A percentile compares a stretch with the other conserved stretches of the same genome.
Evolutionary conservation across 2,888 invertebrate genomes (phyloP).

Genomic region (Mythimna pallens): DNA sequence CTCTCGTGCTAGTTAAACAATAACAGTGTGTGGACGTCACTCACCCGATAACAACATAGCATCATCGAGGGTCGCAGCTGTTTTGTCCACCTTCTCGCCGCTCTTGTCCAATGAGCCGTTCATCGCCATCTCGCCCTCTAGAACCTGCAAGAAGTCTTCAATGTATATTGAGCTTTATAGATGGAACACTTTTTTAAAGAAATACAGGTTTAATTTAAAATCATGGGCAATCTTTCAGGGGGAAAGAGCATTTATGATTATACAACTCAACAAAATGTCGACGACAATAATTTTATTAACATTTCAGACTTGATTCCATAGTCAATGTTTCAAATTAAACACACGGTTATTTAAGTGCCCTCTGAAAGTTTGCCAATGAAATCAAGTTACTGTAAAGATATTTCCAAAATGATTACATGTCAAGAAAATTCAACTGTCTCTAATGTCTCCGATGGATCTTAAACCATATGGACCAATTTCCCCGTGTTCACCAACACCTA

Average conservation of each 20-base stretch:
- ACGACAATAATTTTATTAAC: not conserved
- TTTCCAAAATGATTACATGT: not conserved
- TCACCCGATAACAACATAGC: slow-evolving; percentile 84
- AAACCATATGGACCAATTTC: not conserved
- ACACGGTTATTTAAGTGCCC: not conserved
- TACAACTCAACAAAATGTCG: not conserved
- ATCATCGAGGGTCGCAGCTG: slow-evolving; percentile 79
- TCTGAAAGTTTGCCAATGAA: not conserved
- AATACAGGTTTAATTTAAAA: not conserved
- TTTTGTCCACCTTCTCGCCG: slow-evolving; percentile 65
- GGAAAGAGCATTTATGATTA: not conserved
- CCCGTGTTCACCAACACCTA: slow-evolving; percentile 10
- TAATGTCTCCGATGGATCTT: not conserved
- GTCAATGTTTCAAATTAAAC: not conserved
- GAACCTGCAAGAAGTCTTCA: slow-evolving; percentile 36
- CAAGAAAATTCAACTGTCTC: not conserved
- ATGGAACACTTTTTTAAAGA: not conserved
- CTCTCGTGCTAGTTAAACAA: slow-evolving; percentile 17
- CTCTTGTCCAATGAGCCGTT: slow-evolving; percentile 69
- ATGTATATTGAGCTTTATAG: not conserved
- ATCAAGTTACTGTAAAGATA: not conserved
- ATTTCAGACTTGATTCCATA: not conserved
- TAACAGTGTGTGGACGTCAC: slow-evolving; percentile 44
- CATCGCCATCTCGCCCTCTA: slow-evolving; percentile 68
- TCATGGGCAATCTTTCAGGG: not conserved